Evolutionary conservation across 1,140 invertebrate species (phyloP).

Genomic region (Anastrepha ludens): DNA sequence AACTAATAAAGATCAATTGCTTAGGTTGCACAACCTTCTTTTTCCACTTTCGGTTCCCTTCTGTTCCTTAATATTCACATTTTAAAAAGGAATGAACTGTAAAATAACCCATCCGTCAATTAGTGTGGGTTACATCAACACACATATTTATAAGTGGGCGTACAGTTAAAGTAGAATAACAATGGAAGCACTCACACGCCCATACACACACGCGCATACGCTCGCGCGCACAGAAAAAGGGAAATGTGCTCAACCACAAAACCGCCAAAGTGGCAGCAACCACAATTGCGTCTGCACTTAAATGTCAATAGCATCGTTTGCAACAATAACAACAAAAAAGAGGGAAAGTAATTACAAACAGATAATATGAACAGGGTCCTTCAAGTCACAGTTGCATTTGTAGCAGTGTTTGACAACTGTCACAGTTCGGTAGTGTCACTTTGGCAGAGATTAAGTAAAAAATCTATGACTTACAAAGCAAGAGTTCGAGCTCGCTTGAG

Average conservation of each 20-base stretch:
- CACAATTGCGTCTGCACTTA: conserved; percentile 30
- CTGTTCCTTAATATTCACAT: background rate
- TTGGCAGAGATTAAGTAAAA: no score
- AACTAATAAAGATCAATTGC: background rate
- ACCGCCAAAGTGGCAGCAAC: conserved; percentile 5
- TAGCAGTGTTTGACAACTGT: no score
- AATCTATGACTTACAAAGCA: no score
- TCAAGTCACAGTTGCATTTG: background rate
- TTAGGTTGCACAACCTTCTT: background rate
- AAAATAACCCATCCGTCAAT: conserved; percentile 36
- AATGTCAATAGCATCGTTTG: conserved; percentile 8
- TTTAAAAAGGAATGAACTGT: background rate
- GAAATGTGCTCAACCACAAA: conserved; percentile 22
- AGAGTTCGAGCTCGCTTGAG: no score
- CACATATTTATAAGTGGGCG: background rate
- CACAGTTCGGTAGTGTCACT: no score
- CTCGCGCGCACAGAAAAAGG: background rate
- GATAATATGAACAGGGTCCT: no score
- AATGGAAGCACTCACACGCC: background rate
- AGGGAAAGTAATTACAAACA: background rate
- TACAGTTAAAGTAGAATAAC: background rate
- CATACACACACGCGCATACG: background rate
- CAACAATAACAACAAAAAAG: background rate
- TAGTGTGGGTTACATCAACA: background rate
- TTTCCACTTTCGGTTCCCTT: no score